Base-by-base conservation (phyloP, 2,113 vertebrate species). In the Cisticola juncidis region DNA sequence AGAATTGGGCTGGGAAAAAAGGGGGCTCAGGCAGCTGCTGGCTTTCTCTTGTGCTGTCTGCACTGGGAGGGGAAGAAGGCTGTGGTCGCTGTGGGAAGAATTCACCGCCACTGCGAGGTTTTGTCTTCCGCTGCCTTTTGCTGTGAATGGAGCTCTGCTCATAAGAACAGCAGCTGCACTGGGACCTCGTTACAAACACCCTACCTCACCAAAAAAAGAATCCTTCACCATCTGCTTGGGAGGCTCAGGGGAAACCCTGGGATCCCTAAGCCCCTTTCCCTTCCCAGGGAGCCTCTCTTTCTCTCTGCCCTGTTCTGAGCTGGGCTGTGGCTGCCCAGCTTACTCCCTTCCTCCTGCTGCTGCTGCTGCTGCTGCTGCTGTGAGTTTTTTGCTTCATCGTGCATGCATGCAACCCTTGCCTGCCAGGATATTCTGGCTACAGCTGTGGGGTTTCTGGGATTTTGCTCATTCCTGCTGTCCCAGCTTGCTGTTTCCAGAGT, bases 301-400 rank as follows among this genome's bases (percentile, higher is more conserved):
- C 45, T 33, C 33, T 38, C 10, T 18, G 45, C 11, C 14, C 2
- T 29, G n/a, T 45, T 45, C 3, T 3, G 28, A 53, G 9, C 23
- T 5, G 5, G 19, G 31, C 60, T 42, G 14, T 19, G 6, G 14
- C 58, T 23, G 24, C 8, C 29, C 57, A 26, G 45, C 18, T 47
- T 47, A 19, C 45, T 20, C 20, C 45, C 45, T 47, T 47, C 20
- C 9, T 53, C 29, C 51, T 28, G 29, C 51, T 53, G 45, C 45
- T 18, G n/a, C n/a, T n/a, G n/a, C 51, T 28, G 29, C 51, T 53
- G 45, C 45, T 18, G 44, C 44, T 45, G 44, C 17, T 45, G 44
- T 19, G 16, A 29, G 15, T 24, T 31, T 16, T 25, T 20, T 13
- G 1, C 29, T 9, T 3, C 29, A 12, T 6, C 4, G 36, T 2